Conservation (phyloP, 1,140 invertebrate genomes). For the Drosophila simulans region DNA sequence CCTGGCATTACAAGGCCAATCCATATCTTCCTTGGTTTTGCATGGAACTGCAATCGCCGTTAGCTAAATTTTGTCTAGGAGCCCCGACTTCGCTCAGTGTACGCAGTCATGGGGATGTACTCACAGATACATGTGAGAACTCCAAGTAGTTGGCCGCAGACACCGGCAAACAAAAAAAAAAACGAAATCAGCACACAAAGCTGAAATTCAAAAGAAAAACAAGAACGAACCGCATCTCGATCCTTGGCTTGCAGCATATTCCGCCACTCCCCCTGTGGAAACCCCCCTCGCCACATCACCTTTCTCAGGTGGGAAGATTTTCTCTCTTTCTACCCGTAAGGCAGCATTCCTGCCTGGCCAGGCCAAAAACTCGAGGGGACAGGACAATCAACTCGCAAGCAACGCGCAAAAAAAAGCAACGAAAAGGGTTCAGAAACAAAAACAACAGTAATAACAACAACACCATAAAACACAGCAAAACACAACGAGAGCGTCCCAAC, state of each 20-base stretch:
- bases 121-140: slow-evolving; percentile 30
- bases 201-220: slow-evolving; percentile 75
- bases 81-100: background rate
- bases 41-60: too few species aligned
- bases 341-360: slow-evolving; percentile 69
- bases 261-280: slow-evolving; percentile 11
- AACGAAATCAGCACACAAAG: slow-evolving; percentile 44
- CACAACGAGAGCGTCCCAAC: background rate
- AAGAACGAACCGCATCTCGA: slow-evolving; percentile 55
- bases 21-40: too few species aligned
- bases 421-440: background rate
- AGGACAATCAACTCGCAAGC: slow-evolving; percentile 76
- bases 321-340: slow-evolving; percentile 70
- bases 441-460: slow-evolving; percentile 2
- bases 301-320: slow-evolving; percentile 72
- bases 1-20: too few species aligned
- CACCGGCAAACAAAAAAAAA: slow-evolving; percentile 35
- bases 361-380: slow-evolving; percentile 76
- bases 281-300: background rate
- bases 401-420: slow-evolving; percentile 4
- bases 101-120: slow-evolving; percentile 21
- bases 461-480: background rate
- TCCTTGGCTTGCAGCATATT: slow-evolving; percentile 35
- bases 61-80: background rate
- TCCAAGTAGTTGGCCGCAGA: slow-evolving; percentile 35